phyloP scores from a whole-genome alignment of 2,888 invertebrate genomes.

The Nephrotoma flavescens region DNA sequence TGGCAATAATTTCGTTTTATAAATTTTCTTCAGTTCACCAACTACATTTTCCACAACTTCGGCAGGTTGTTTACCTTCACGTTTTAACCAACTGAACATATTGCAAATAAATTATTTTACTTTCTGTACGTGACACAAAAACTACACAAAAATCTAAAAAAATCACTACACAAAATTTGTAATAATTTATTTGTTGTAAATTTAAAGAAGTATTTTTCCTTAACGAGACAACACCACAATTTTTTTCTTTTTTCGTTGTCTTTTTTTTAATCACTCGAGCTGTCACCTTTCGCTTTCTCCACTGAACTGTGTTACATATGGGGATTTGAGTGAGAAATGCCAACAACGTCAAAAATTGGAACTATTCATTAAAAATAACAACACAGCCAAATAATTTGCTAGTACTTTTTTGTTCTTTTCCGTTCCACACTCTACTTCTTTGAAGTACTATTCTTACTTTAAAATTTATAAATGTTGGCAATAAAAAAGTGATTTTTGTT shows the following conservation, averaged over 20 bases:
- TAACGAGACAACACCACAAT: background rate
- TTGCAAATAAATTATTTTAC: conserved; percentile 19
- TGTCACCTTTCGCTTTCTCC: background rate
- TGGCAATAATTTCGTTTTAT: conserved; percentile 78
- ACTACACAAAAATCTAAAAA: background rate
- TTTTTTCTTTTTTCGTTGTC: background rate
- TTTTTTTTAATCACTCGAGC: background rate
- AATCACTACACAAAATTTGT: background rate
- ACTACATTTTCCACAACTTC: conserved; percentile 81
- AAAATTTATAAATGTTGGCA: too few relatives aligned
- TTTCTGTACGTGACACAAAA: background rate
- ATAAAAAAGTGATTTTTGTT: too few relatives aligned
- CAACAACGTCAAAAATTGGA: background rate
- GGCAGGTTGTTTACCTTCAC: conserved; percentile 46
- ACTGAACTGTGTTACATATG: background rate
- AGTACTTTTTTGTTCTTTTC: background rate
- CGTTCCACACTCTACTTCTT: too few relatives aligned
- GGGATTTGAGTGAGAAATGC: background rate
- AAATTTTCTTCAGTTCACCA: conserved; percentile 88
- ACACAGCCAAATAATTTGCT: background rate
- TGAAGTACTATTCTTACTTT: too few relatives aligned
- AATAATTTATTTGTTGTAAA: background rate
- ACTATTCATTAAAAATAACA: background rate
- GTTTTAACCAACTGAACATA: conserved; percentile 81
- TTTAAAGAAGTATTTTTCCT: background rate